Evolutionary conservation across 2,888 invertebrate genomes (phyloP).

Genomic region (Scaeva pyrastri): DNA sequence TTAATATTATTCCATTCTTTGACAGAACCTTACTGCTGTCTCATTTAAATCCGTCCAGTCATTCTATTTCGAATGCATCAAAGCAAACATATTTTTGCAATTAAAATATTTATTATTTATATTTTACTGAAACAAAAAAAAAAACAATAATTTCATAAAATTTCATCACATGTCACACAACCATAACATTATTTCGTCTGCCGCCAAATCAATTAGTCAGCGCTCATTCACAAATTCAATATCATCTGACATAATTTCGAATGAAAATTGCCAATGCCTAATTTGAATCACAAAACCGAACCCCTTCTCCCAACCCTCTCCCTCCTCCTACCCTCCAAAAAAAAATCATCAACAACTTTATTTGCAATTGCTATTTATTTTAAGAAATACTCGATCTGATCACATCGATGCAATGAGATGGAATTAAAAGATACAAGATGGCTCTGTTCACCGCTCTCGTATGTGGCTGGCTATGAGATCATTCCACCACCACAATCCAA

Average conservation of each 20-base stretch:
- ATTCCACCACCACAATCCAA: conserved; percentile 30
- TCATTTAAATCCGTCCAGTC: no score
- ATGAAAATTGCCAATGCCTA: conserved; percentile 12
- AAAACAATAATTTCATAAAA: neutral
- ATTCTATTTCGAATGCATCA: no score
- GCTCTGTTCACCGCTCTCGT: no score
- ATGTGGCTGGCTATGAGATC: conserved; percentile 61
- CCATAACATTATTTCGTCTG: conserved; percentile 22
- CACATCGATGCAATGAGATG: conserved; percentile 29
- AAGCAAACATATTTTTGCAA: no score
- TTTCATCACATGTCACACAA: conserved; percentile 7
- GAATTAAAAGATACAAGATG: conserved; percentile 21
- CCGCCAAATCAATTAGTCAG: conserved; percentile 60
- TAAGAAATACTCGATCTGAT: conserved; percentile 19
- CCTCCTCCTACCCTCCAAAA: no score
- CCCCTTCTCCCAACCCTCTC: no score
- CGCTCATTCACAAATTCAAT: conserved; percentile 41
- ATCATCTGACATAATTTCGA: conserved; percentile 47
- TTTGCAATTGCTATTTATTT: conserved; percentile 40
- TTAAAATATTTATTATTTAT: no score
- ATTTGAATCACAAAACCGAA: neutral
- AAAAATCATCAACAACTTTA: neutral
- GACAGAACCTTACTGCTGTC: no score
- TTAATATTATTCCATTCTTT: no score
- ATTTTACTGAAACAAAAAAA: no score